A percentile compares a stretch with the other conserved stretches of the same genome.
These are phyloP conservation scores for Lutjanus campechanus DNA, from an alignment of 2,797 vertebrate genomes.

Conservation along the genomic window DNA sequence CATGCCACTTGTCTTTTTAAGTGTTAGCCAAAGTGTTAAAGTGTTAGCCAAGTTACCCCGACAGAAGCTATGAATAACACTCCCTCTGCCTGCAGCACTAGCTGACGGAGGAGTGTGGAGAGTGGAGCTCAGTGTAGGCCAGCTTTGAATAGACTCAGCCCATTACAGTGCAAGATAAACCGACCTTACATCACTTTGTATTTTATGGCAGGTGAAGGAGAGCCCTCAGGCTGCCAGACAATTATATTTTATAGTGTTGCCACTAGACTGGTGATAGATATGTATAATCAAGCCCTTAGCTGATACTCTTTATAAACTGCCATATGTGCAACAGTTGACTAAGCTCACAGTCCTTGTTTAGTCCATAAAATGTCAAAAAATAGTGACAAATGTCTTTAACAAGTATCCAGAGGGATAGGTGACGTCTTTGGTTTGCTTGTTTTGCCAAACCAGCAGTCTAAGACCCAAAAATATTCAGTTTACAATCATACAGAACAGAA, in stretches of 20 bases:
- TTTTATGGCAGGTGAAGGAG: background rate
- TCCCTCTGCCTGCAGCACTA: slow-evolving; percentile 35
- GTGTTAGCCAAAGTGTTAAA: slow-evolving; percentile 58
- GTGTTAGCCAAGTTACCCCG: slow-evolving; percentile 42
- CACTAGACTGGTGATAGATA: background rate
- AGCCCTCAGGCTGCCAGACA: background rate
- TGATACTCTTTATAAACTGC: background rate
- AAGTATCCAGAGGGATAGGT: background rate
- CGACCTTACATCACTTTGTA: slow-evolving; percentile 30
- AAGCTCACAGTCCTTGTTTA: background rate
- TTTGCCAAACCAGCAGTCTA: background rate
- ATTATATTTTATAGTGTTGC: background rate
- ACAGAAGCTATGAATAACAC: slow-evolving; percentile 58
- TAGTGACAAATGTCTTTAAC: background rate
- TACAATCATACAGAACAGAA: background rate
- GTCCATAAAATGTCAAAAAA: background rate
- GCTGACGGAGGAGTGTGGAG: slow-evolving; percentile 19
- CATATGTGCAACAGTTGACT: background rate
- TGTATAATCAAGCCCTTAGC: background rate
- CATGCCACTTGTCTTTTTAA: slow-evolving; percentile 28
- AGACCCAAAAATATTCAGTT: background rate
- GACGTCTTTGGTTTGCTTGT: background rate
- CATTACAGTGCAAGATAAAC: slow-evolving; percentile 25
- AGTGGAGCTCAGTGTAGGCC: slow-evolving; percentile 13
- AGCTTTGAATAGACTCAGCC: slow-evolving; percentile 43